These are phyloP conservation scores for Laticauda laticaudata DNA, from an alignment of 2,113 vertebrate genomes.

Conservation along the genomic window DNA sequence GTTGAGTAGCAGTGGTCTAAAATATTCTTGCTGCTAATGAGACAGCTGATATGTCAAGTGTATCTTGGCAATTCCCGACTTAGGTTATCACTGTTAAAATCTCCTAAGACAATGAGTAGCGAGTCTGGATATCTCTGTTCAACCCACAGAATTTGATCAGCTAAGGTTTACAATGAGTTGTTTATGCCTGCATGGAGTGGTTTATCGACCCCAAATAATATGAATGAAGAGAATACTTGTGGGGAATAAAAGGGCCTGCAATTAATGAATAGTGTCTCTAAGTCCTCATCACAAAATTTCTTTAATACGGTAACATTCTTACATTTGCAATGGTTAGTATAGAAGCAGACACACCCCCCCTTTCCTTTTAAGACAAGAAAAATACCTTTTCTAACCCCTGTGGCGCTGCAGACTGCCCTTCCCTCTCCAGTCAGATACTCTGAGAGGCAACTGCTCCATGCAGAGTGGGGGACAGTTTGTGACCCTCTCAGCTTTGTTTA, in stretches of 20 bases:
- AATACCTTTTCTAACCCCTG: background rate
- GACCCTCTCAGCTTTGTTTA: background rate
- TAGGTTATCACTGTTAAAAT: background rate
- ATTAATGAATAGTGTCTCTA: background rate
- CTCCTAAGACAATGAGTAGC: background rate
- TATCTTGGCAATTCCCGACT: background rate
- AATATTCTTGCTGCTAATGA: background rate
- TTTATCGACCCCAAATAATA: background rate
- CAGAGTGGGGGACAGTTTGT: background rate
- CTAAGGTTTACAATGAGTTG: background rate
- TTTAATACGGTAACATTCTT: background rate
- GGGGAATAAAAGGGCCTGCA: background rate
- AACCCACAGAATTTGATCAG: background rate
- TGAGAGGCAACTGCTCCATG: background rate
- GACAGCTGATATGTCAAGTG: background rate
- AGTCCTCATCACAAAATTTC: background rate
- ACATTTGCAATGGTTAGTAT: background rate
- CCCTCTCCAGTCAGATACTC: background rate
- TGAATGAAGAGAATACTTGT: background rate
- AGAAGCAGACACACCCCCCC: background rate
- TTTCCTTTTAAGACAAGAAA: background rate
- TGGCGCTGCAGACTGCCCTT: background rate
- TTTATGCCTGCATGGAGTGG: background rate
- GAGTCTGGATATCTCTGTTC: background rate
- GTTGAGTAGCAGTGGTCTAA: background rate